phyloP scores from a whole-genome alignment of 1,140 invertebrate genomes.

The Drosophila sulfurigaster region DNA sequence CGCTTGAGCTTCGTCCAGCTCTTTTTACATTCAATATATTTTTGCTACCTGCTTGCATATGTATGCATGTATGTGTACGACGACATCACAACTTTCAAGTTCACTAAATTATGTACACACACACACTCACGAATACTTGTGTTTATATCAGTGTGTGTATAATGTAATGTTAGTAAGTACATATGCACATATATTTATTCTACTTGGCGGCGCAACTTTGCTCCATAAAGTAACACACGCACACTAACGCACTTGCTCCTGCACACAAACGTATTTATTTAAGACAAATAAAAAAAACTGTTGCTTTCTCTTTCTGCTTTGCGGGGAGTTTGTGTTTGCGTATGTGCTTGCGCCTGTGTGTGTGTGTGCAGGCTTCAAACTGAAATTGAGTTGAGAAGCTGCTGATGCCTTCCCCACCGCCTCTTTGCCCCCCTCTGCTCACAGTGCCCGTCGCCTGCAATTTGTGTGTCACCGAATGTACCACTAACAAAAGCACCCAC shows the following conservation, averaged over 20 bases:
- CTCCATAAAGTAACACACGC: conserved; percentile 68
- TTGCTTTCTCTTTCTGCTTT: conserved; percentile 46
- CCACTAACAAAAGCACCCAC: conserved; percentile 59
- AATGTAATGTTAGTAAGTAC: conserved; percentile 43
- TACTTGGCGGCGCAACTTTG: conserved; percentile 69
- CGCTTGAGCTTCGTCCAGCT: conserved; percentile 40
- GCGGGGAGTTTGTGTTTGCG: not conserved
- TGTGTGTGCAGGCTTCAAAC: conserved; percentile 51
- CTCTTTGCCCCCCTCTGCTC: not conserved
- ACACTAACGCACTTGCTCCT: conserved; percentile 30
- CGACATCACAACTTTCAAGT: conserved; percentile 70
- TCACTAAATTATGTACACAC: conserved; percentile 80
- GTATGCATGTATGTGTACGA: conserved; percentile 2
- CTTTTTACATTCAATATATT: conserved; percentile 67
- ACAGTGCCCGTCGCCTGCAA: conserved; percentile 47
- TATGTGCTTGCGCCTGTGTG: too few species aligned
- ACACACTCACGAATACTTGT: conserved; percentile 26
- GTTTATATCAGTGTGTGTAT: conserved; percentile 38
- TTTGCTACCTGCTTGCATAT: conserved; percentile 36
- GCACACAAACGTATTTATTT: conserved; percentile 72
- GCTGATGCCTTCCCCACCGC: conserved; percentile 24
- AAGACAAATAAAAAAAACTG: conserved; percentile 71
- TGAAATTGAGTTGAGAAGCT: conserved; percentile 57
- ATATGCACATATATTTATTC: conserved; percentile 66
- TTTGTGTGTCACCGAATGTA: conserved; percentile 75